Percentiles rank a stretch among this genome's conserved stretches.
phyloP scores from a whole-genome alignment of 2,113 vertebrate genomes.

The Hydropotes inermis region DNA sequence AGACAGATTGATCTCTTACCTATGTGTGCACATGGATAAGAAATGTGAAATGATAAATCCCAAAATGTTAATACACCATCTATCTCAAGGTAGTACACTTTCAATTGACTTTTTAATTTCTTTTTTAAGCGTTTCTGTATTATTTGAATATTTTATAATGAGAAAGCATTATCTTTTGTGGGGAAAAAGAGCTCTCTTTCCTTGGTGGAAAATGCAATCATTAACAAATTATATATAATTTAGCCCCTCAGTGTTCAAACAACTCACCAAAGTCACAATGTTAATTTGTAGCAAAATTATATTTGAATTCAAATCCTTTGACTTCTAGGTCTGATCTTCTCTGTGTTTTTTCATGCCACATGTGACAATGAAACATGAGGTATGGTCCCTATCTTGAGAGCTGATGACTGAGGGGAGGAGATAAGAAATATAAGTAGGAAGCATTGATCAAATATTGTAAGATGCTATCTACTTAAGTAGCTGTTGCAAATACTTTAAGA shows the following conservation, averaged over 20 bases:
- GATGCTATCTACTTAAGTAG: neutral
- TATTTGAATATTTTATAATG: neutral
- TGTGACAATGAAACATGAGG: neutral
- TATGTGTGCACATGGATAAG: neutral
- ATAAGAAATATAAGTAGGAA: neutral
- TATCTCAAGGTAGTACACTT: neutral
- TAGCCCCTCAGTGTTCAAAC: neutral
- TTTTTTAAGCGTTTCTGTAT: neutral
- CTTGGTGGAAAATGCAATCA: neutral
- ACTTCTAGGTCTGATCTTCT: neutral
- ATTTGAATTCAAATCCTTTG: neutral
- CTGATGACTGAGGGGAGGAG: neutral
- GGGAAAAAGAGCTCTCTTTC: neutral
- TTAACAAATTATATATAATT: neutral
- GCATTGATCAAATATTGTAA: neutral
- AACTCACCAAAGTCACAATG: neutral
- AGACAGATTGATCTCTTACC: neutral
- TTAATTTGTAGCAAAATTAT: neutral
- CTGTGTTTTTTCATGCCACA: neutral
- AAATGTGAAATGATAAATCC: neutral
- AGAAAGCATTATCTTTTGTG: slow-evolving; percentile 1
- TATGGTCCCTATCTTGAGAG: neutral
- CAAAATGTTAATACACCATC: neutral
- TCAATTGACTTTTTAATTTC: neutral
- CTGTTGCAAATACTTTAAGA: neutral